These are phyloP conservation scores for Bruchidius siliquastri DNA, from an alignment of 2,888 invertebrate genomes.

Conservation along the genomic window DNA sequence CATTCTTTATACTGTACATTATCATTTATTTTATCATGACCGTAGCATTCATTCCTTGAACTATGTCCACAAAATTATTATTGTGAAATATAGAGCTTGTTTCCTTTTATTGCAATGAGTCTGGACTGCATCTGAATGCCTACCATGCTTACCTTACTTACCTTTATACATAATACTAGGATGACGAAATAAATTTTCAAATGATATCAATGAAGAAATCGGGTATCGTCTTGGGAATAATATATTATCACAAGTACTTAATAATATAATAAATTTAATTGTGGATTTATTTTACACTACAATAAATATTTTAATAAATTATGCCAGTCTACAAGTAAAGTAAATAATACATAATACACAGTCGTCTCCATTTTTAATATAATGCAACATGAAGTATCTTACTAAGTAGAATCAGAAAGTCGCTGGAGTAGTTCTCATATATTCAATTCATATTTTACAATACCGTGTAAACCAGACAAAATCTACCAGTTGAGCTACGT, in stretches of 20 bases:
- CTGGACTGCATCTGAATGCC: too few species aligned
- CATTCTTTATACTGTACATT: slow-evolving; percentile 34
- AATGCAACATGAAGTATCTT: not conserved
- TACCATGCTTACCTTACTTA: not conserved
- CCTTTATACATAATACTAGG: not conserved
- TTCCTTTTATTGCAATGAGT: too few species aligned
- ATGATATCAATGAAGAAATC: not conserved
- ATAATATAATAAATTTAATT: not conserved
- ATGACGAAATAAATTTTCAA: not conserved
- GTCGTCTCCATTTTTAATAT: not conserved
- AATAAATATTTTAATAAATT: slow-evolving; percentile 35
- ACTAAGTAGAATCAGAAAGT: not conserved
- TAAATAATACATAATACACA: slow-evolving; percentile 18
- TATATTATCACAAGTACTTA: not conserved
- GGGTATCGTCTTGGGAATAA: not conserved
- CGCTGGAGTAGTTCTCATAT: not conserved
- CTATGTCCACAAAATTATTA: not conserved
- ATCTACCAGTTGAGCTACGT: too few species aligned
- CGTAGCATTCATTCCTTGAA: slow-evolving; percentile 28
- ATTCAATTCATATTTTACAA: too few species aligned
- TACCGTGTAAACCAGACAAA: too few species aligned
- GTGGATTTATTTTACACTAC: slow-evolving; percentile 25
- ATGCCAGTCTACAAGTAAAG: slow-evolving; percentile 26
- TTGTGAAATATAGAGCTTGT: not conserved
- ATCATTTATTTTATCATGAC: slow-evolving; percentile 37